Conservation (phyloP, 2,797 vertebrate species). For the Pyrrhura leucotis region DNA sequence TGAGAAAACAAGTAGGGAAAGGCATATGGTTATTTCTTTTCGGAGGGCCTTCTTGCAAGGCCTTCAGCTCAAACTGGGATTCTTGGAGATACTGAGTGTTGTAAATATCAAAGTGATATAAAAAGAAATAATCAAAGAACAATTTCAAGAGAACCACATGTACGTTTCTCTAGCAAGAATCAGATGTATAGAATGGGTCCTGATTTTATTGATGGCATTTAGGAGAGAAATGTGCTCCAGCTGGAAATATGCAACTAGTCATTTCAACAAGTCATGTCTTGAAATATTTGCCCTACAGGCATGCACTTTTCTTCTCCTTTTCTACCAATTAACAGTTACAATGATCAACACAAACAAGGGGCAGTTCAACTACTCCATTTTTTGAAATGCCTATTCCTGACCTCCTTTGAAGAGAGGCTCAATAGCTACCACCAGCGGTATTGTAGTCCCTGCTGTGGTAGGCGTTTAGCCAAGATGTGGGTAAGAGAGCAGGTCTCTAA, state of each 20-base stretch:
- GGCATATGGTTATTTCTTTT: neutral
- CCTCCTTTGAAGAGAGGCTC: neutral
- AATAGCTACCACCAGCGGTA: neutral
- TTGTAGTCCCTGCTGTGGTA: neutral
- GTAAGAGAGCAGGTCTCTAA: neutral
- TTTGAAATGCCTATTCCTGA: neutral
- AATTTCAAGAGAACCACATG: neutral
- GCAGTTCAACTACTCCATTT: neutral
- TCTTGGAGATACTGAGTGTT: neutral
- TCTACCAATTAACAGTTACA: neutral
- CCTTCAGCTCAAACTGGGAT: neutral
- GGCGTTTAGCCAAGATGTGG: neutral
- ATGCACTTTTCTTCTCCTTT: neutral
- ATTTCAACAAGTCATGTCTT: neutral
- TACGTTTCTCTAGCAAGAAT: neutral
- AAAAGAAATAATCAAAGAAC: neutral
- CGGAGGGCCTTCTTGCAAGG: neutral
- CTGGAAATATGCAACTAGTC: neutral
- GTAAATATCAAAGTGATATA: neutral
- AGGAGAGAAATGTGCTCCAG: neutral
- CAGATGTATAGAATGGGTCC: neutral
- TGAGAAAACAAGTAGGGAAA: neutral
- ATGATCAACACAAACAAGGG: neutral
- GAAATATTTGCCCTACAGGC: neutral
- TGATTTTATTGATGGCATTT: neutral